Base-by-base conservation (phyloP, 2,888 invertebrate species). In the Cancer borealis region DNA sequence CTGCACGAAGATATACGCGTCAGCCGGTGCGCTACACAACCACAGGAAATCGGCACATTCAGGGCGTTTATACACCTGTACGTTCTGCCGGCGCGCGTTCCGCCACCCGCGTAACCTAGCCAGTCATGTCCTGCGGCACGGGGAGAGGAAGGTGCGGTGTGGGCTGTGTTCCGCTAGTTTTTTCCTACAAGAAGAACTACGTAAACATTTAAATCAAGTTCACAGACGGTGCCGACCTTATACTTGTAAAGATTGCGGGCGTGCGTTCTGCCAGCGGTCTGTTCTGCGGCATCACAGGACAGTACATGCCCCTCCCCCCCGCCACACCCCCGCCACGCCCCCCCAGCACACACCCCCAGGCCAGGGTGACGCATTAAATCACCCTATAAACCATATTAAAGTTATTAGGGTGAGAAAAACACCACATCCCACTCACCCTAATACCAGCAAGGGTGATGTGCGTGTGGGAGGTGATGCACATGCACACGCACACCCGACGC, bases 141-240 rank as follows among this genome's bases (percentile, higher is more conserved):
- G 46, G n/a, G 94, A 92, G 54, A 39, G 92, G 2, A 26, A n/a
- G 12, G 39, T 94, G 4, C 84, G 91, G 47, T 94, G 94, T 54
- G 46, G 26, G 8, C 91, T 87, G n/a, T 94, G 94, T 30, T 60
- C 47, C 12, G 94, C 94, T 12, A 39, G n/a, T 3, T 94, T 94
- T 26, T 94, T 92, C 84, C 87, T 92, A 21, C 92, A 66, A 12
- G 89, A 39, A n/a, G 92, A 94, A 45, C 47, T 94, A 5, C 73
- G 92, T 21, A 94, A 94, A 45, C 94, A 94, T 90, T 60, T 94
- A 3, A 94, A 94, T 45, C 94, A 94, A 47, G 94, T 94, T 3
- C 94, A 94, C 39, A 26, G 94, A 0, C 90, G 89, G 46, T 94
- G 94, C 45, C 92, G 94, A 4, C 94, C 94, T 0, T 94, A 94